phyloP scores from a whole-genome alignment of 2,888 invertebrate species.

The Argynnis bischoffii region DNA sequence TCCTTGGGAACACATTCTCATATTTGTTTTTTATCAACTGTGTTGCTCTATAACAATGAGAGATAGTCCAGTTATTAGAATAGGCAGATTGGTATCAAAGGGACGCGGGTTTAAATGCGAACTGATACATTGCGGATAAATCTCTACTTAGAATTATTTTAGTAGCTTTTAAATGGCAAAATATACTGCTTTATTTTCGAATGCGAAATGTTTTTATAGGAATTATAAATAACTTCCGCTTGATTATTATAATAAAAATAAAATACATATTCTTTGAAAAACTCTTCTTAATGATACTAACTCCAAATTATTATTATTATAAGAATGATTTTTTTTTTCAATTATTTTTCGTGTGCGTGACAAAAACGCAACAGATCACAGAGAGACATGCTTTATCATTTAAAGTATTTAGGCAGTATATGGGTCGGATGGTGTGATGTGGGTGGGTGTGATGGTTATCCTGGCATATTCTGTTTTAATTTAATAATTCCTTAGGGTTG shows the following conservation, averaged over 20 bases:
- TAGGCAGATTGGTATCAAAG: slow-evolving; percentile 13
- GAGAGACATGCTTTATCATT: too few species aligned
- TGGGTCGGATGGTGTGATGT: too few species aligned
- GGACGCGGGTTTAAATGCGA: slow-evolving; percentile 11
- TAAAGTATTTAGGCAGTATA: too few species aligned
- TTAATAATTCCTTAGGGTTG: too few species aligned
- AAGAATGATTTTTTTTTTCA: too few species aligned
- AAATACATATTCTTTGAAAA: not conserved
- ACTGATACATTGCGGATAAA: slow-evolving; percentile 15
- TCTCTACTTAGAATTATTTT: slow-evolving; percentile 13
- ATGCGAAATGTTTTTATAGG: not conserved
- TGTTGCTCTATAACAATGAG: not conserved
- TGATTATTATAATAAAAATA: too few species aligned
- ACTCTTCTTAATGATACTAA: not conserved
- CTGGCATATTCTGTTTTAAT: too few species aligned
- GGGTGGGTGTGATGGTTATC: too few species aligned
- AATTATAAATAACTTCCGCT: not conserved
- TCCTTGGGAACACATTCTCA: slow-evolving; percentile 8
- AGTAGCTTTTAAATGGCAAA: slow-evolving; percentile 7
- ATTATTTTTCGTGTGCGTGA: too few species aligned
- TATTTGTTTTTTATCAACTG: slow-evolving; percentile 1
- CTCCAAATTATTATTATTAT: too few species aligned
- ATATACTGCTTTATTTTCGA: not conserved
- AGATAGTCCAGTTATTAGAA: slow-evolving; percentile 19
- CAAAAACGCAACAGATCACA: too few species aligned